Conservation (phyloP, 2,888 invertebrate genomes). For the Rhagonycha lutea region DNA sequence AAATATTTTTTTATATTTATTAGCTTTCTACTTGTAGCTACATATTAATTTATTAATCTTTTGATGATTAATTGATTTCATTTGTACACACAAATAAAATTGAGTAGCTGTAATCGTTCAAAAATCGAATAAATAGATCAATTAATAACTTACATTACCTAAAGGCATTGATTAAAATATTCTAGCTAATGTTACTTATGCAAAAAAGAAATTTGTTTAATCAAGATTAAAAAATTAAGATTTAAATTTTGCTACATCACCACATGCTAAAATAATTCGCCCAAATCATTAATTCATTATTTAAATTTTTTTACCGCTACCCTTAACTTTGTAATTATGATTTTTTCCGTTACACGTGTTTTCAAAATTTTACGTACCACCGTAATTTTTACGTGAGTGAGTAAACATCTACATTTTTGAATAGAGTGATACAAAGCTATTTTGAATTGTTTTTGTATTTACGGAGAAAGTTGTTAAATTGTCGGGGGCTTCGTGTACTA, state of each 20-base stretch:
- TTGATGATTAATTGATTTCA: conserved; percentile 5
- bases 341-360: no score
- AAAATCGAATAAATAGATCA: conserved; percentile 6
- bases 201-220: not conserved
- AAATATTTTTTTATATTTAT: conserved; percentile 7
- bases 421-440: no score
- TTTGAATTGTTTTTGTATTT: no score
- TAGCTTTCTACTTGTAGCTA: conserved; percentile 12
- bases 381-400: no score
- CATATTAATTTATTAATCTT: conserved; percentile 5
- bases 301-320: not conserved
- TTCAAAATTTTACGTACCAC: no score
- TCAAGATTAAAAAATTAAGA: not conserved
- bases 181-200: not conserved
- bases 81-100: conserved; percentile 3
- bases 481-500: not conserved
- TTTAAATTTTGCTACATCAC: not conserved
- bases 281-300: not conserved
- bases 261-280: not conserved
- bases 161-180: not conserved
- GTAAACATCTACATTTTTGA: no score
- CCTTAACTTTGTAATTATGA: not conserved
- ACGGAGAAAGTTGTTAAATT: no score
- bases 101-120: conserved; percentile 1
- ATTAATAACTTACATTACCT: not conserved